Conservation (phyloP, 2,888 invertebrate species). For the Nymphalis polychloros region DNA sequence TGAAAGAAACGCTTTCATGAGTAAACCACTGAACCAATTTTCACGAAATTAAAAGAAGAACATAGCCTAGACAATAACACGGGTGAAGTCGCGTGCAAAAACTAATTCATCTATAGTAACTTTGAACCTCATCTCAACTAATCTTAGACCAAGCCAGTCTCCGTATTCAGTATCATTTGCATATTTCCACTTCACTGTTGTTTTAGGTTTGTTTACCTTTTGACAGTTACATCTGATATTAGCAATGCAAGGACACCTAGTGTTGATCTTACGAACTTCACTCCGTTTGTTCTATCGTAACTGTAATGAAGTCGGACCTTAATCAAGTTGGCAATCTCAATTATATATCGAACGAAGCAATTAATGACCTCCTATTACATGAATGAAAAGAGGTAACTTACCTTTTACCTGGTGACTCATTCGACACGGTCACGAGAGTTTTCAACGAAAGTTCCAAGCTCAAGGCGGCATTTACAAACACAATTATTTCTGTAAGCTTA, state of each 20-base stretch:
- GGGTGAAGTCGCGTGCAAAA: no score
- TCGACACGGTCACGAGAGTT: no score
- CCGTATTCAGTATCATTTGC: conserved; percentile 24
- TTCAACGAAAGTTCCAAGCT: no score
- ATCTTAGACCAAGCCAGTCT: conserved; percentile 18
- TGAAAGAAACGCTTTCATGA: no score
- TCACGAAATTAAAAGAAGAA: no score
- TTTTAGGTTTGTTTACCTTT: conserved; percentile 32
- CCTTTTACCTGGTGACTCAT: neutral
- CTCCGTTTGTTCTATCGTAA: conserved; percentile 39
- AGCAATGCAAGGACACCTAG: conserved; percentile 18
- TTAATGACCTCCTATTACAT: neutral
- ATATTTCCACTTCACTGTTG: conserved; percentile 28
- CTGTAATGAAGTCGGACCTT: neutral
- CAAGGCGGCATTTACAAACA: no score
- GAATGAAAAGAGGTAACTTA: no score
- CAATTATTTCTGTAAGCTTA: no score
- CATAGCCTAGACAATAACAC: no score
- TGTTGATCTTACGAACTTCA: conserved; percentile 27
- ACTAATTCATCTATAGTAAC: neutral
- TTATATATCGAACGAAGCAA: neutral
- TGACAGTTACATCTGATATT: conserved; percentile 32
- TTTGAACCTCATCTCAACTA: neutral
- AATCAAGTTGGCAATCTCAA: neutral
- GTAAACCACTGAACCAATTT: no score